Base-by-base conservation (phyloP, 2,113 vertebrate genomes). In the Sinocyclocheilus maitianheensis region DNA sequence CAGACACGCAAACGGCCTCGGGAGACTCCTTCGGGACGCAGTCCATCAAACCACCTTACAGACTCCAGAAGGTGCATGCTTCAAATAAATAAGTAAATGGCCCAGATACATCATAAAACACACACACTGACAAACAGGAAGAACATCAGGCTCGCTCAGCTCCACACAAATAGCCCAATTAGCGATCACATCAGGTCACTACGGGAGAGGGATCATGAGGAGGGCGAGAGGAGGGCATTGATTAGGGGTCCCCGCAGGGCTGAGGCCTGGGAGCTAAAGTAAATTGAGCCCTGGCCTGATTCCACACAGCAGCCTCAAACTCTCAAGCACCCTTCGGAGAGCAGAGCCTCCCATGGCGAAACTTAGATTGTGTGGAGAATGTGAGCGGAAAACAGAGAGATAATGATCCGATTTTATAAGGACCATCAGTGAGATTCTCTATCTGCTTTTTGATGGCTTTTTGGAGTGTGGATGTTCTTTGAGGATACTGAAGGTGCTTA, bases 181-280 rank as follows among this genome's bases (percentile, higher is more conserved):
- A 90, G 83, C 69, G 77, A 60, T 71, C 69, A 12, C 87, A 77
- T 88, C 87, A 86, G 75, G 85, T 77, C 83, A 58, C 85, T 30
- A 58, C 26, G 46, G 67, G 71, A 75, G 34, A 53, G 81, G 72
- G 65, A 77, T 86, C 84, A 87, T 69, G 43, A 51, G 53, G 40
- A 37, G 83, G 78, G 74, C 4, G 76, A 76, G 84, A 78, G 77
- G 43, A 48, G 34, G 20, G 76, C 86, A 85, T 81, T 87, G 88
- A 86, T 86, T 86, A 89, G 77, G 60, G 58, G 69, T 86, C 81
- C 87, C 71, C 58, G 26, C 62, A 81, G 81, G 34, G 63, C 14
- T 65, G 40, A 22, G 60, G 84, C 67, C 71, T 80, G 82, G 65
- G 65, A 86, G 77, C 37, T 84, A 72, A 79, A 79, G 87, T 80